Evolutionary conservation across 2,888 invertebrate species (phyloP).

Genomic region (Trisateles emortualis): DNA sequence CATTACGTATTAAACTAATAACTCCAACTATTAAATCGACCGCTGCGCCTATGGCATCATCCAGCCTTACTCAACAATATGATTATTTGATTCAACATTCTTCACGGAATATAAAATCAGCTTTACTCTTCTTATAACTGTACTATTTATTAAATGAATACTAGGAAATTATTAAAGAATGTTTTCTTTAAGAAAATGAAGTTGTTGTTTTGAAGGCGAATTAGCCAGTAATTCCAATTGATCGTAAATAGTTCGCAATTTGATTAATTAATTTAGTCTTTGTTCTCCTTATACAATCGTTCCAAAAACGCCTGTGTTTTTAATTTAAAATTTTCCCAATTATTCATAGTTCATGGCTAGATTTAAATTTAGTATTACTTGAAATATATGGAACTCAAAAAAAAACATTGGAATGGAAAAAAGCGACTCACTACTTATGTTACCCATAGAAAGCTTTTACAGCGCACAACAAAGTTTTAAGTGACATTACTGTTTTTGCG

Average conservation of each 20-base stretch:
- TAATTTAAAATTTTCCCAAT: not conserved
- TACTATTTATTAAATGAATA: slow-evolving; percentile 32
- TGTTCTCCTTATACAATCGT: too few relatives aligned
- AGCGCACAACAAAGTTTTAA: slow-evolving; percentile 5
- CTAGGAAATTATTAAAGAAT: slow-evolving; percentile 28
- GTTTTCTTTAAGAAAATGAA: slow-evolving; percentile 24
- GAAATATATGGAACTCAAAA: too few relatives aligned
- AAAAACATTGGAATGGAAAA: too few relatives aligned
- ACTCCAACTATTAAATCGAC: too few relatives aligned
- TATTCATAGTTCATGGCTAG: not conserved
- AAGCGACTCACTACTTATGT: too few relatives aligned
- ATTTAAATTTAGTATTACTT: not conserved
- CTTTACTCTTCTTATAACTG: slow-evolving; percentile 1
- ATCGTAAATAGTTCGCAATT: slow-evolving; percentile 11
- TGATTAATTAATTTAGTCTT: not conserved
- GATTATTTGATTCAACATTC: not conserved
- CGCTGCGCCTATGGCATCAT: not conserved
- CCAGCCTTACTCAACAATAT: not conserved
- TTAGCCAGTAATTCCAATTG: slow-evolving; percentile 24
- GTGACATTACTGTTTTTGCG: not conserved
- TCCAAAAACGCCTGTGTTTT: too few relatives aligned
- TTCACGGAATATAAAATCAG: slow-evolving; percentile 8
- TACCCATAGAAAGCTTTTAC: slow-evolving; percentile 7
- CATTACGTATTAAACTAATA: too few relatives aligned
- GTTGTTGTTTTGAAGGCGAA: slow-evolving; percentile 27